Conservation (phyloP, 2,113 vertebrate species). For the Chlorodrepanis virens region DNA sequence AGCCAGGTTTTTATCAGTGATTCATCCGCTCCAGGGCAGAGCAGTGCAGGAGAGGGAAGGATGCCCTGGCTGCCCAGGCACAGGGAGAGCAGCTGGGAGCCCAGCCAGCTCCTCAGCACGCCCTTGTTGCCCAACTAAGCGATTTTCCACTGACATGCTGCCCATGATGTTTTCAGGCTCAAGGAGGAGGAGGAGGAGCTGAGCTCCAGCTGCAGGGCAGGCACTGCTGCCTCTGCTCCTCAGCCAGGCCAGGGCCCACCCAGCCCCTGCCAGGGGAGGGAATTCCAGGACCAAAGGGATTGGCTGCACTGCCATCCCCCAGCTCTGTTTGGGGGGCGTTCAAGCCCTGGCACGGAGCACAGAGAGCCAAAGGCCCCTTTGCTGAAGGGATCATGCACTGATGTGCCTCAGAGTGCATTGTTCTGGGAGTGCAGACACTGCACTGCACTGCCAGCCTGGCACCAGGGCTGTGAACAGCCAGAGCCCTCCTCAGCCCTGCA, state of each 20-base stretch:
- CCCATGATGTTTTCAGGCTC: not conserved
- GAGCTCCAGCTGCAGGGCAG: not conserved
- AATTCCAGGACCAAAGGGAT: not conserved
- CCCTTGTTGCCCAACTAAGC: not conserved
- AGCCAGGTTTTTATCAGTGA: not conserved
- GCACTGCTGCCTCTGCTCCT: not conserved
- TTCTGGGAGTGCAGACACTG: not conserved
- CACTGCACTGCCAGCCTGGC: not conserved
- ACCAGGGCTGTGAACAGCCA: not conserved
- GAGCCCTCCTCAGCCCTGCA: not conserved
- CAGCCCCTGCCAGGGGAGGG: not conserved
- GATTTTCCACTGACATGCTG: not conserved
- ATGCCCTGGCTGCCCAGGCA: not conserved
- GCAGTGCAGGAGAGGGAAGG: not conserved
- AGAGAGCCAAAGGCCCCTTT: not conserved
- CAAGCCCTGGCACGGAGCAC: not conserved
- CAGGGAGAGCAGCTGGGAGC: not conserved
- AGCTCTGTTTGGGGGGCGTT: not conserved
- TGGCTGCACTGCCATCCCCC: not conserved
- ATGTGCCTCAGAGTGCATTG: not conserved
- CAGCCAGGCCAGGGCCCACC: not conserved
- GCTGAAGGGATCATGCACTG: not conserved
- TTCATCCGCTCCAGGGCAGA: not conserved
- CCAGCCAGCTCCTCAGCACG: not conserved
- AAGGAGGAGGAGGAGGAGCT: not conserved